Evolutionary conservation across 2,113 vertebrate species (phyloP).

Genomic region (Gnathonemus echidnorhynchus): DNA sequence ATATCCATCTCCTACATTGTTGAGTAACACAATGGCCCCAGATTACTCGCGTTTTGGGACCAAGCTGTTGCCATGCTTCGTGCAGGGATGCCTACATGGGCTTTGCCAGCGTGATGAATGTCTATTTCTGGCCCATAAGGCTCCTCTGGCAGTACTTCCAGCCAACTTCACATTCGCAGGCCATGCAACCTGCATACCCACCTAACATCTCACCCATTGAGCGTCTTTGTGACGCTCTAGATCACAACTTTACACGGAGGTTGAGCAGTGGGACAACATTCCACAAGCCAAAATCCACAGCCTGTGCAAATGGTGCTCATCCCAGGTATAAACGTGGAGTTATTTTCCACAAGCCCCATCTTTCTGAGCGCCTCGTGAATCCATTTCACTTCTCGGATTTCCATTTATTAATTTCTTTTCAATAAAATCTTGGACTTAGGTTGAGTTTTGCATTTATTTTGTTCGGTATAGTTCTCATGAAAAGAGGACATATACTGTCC

Average conservation of each 20-base stretch:
- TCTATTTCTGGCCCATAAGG: neutral
- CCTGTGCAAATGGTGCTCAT: neutral
- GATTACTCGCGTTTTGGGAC: neutral
- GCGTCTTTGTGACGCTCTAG: neutral
- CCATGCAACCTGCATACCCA: neutral
- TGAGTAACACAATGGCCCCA: neutral
- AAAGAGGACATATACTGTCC: conserved; percentile 13
- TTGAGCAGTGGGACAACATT: neutral
- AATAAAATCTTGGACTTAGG: neutral
- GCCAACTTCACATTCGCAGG: neutral
- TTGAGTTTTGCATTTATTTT: neutral
- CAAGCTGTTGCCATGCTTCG: neutral
- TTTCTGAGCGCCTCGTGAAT: neutral
- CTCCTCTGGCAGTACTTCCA: neutral
- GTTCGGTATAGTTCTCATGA: neutral
- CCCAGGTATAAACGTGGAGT: neutral
- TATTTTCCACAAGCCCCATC: neutral
- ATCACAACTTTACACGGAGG: neutral
- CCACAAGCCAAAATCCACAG: neutral
- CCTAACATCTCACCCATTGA: neutral
- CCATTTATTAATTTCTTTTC: neutral
- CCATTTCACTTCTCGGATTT: neutral
- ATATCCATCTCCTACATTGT: neutral
- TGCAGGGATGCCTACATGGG: neutral
- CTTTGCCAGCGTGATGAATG: neutral